A percentile compares a stretch with the other conserved stretches of the same genome.
phyloP scores from a whole-genome alignment of 1,140 invertebrate species.

The Hycleus cichorii region DNA sequence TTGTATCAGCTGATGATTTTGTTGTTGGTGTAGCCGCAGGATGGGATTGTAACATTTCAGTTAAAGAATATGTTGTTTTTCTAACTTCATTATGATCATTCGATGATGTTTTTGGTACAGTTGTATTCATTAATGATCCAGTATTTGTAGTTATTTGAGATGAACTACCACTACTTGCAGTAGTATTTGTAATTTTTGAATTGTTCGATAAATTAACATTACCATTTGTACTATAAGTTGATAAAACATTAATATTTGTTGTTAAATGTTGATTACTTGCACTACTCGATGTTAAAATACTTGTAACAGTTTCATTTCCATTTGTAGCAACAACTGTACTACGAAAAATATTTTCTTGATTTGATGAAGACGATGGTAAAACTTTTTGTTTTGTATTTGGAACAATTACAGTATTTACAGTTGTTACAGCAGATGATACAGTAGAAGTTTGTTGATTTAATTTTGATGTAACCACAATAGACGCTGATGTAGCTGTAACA shows the following conservation, averaged over 20 bases:
- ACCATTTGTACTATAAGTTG: not conserved
- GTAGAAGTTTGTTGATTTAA: constrained; percentile 24
- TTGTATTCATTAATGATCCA: constrained; percentile 12
- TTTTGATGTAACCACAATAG: constrained; percentile 24
- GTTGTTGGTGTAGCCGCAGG: constrained; percentile 36
- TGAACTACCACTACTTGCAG: not conserved
- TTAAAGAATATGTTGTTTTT: constrained; percentile 36
- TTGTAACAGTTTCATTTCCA: not conserved
- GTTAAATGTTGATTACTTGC: not conserved
- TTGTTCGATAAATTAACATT: not conserved
- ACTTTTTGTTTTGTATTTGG: constrained; percentile 30
- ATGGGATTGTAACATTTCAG: constrained; percentile 40
- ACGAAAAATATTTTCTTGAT: not conserved
- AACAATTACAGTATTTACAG: constrained; percentile 30
- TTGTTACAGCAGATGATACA: constrained; percentile 13
- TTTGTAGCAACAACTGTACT: not conserved
- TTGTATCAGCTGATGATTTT: constrained; percentile 35
- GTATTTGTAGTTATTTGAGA: constrained; percentile 5
- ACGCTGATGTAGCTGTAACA: constrained; percentile 5
- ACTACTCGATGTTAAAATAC: too few species aligned
- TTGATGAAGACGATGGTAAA: constrained; percentile 6
- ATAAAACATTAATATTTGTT: not conserved
- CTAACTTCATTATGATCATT: constrained; percentile 3
- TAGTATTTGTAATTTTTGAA: not conserved
- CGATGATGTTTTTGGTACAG: constrained; percentile 1